phyloP scores from a whole-genome alignment of 2,888 invertebrate species.

The Pilophorus perplexus region DNA sequence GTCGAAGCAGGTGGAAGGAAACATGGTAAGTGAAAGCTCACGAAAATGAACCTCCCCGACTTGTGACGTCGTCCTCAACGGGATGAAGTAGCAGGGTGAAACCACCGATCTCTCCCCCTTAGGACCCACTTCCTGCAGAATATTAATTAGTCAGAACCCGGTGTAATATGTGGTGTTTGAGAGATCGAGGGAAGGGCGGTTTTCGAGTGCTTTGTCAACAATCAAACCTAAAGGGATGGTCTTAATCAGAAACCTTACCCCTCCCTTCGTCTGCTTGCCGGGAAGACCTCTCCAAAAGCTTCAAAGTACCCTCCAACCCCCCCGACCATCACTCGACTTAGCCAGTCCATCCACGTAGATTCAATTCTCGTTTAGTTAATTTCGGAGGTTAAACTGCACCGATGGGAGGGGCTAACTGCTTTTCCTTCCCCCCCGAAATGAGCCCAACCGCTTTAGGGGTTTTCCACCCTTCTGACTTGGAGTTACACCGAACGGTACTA shows the following conservation, averaged over 20 bases:
- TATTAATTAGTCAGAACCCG: slow-evolving; percentile 42
- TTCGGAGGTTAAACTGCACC: not conserved
- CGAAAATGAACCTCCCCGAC: no score
- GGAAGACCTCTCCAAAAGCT: slow-evolving; percentile 1
- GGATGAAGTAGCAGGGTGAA: no score
- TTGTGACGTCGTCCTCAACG: no score
- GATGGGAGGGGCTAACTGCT: no score
- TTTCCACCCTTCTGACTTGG: slow-evolving; percentile 8
- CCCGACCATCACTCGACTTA: slow-evolving; percentile 15
- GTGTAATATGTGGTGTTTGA: slow-evolving; percentile 45
- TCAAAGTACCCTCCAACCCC: no score
- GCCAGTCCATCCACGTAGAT: slow-evolving; percentile 34
- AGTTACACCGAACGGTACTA: slow-evolving; percentile 32
- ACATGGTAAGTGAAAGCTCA: no score
- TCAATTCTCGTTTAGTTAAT: slow-evolving; percentile 39
- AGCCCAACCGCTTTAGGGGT: slow-evolving; percentile 5
- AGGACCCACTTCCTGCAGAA: slow-evolving; percentile 17
- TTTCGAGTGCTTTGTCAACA: slow-evolving; percentile 36
- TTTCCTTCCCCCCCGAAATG: slow-evolving; percentile 22
- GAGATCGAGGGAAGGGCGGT: slow-evolving; percentile 23
- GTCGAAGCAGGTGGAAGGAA: no score
- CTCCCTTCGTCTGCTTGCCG: not conserved
- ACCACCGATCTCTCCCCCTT: no score
- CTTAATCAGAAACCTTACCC: slow-evolving; percentile 30
- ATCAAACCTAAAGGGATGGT: slow-evolving; percentile 35